These are phyloP conservation scores for Machimus rusticus DNA, from an alignment of 2,888 invertebrate species.

Conservation along the genomic window DNA sequence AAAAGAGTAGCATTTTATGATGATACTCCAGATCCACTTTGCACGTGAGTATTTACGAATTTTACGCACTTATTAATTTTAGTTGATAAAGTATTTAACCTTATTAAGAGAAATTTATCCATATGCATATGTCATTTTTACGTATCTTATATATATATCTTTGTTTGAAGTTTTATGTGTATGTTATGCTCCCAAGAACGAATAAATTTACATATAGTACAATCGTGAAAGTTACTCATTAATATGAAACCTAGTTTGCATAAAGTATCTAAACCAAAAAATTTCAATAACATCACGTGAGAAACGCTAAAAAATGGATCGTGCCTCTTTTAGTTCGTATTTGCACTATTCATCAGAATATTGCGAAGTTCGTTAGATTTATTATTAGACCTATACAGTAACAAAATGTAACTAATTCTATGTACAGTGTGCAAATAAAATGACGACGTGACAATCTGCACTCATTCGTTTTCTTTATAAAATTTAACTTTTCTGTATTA, in stretches of 20 bases:
- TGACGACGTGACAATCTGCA: not conserved
- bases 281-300: not conserved
- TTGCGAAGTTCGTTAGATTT: not conserved
- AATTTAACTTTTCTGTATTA: no score
- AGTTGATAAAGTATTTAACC: not conserved
- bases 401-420: not conserved
- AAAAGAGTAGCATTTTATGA: constrained; percentile 22
- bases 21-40: not conserved
- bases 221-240: not conserved
- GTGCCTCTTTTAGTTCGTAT: not conserved
- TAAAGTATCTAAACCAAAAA: not conserved
- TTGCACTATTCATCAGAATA: not conserved
- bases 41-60: not conserved
- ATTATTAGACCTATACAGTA: not conserved
- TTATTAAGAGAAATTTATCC: not conserved
- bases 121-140: no score
- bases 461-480: no score
- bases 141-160: no score
- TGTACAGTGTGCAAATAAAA: not conserved
- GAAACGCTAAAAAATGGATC: not conserved
- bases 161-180: no score
- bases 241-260: not conserved
- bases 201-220: not conserved
- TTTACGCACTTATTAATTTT: not conserved
- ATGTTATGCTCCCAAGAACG: no score